Evolutionary conservation across 2,113 vertebrate genomes (phyloP).

Genomic region (Pristiophorus japonicus): DNA sequence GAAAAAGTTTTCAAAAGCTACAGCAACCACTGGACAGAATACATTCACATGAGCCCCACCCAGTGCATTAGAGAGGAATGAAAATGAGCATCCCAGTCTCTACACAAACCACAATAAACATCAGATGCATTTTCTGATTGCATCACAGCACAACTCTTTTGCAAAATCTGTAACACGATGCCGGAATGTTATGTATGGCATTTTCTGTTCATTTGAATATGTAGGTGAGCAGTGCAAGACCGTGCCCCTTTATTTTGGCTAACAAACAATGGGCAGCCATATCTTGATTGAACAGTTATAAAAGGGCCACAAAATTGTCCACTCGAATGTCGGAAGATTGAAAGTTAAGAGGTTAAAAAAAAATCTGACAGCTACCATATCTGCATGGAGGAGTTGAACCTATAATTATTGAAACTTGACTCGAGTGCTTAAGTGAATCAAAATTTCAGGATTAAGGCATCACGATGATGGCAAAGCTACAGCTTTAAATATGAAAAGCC

Average conservation of each 20-base stretch:
- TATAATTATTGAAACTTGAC: not conserved
- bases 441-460: not conserved
- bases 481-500: not conserved
- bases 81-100: not conserved
- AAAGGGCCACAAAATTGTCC: not conserved
- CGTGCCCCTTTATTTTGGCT: not conserved
- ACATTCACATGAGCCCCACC: not conserved
- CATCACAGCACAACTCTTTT: not conserved
- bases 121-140: not conserved
- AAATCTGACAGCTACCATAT: not conserved
- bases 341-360: not conserved
- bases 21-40: not conserved
- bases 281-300: not conserved
- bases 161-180: not conserved
- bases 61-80: not conserved
- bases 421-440: not conserved
- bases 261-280: not conserved
- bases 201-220: not conserved
- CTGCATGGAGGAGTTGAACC: not conserved
- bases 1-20: not conserved
- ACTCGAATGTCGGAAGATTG: not conserved
- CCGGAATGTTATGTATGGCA: not conserved
- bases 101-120: not conserved
- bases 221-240: not conserved
- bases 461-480: not conserved